Conservation (phyloP, 1,140 invertebrate genomes). For the Polypedilum pembai region DNA sequence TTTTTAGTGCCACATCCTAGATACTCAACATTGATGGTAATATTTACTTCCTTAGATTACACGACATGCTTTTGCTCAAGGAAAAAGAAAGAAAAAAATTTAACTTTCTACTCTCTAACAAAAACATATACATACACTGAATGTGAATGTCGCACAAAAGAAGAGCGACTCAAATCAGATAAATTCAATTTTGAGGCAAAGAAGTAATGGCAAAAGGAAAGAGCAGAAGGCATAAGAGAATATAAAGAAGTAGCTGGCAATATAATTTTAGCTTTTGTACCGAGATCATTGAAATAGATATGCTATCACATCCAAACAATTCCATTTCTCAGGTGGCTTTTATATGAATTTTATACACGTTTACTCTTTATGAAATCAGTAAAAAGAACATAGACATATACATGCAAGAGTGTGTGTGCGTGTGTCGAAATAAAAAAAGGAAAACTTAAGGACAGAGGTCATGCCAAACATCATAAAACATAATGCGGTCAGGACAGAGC, state of each 20-base stretch:
- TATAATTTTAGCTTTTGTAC: neutral
- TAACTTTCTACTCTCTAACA: too few relatives aligned
- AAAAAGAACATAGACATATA: too few relatives aligned
- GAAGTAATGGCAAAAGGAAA: neutral
- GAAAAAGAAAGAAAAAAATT: too few relatives aligned
- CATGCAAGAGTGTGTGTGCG: too few relatives aligned
- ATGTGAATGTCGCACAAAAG: neutral
- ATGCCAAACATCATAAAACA: neutral
- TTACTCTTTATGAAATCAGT: too few relatives aligned
- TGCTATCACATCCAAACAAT: conserved; percentile 23
- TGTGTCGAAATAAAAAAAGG: too few relatives aligned
- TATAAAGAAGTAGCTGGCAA: neutral
- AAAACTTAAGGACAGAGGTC: neutral
- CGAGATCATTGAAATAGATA: conserved; percentile 23
- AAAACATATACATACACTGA: too few relatives aligned
- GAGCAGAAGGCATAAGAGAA: too few relatives aligned
- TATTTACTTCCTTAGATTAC: too few relatives aligned
- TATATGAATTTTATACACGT: conserved; percentile 1
- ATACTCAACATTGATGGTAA: too few relatives aligned
- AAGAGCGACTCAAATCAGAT: neutral
- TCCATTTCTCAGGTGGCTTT: neutral
- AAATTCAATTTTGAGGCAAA: neutral
- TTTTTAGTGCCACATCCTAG: too few relatives aligned
- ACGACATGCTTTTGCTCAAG: too few relatives aligned
- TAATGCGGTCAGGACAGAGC: neutral